These are phyloP conservation scores for Lycopodina hypogea DNA, from an alignment of 37 sponge, comb jelly and placozoan genomes.

Conservation along the genomic window DNA sequence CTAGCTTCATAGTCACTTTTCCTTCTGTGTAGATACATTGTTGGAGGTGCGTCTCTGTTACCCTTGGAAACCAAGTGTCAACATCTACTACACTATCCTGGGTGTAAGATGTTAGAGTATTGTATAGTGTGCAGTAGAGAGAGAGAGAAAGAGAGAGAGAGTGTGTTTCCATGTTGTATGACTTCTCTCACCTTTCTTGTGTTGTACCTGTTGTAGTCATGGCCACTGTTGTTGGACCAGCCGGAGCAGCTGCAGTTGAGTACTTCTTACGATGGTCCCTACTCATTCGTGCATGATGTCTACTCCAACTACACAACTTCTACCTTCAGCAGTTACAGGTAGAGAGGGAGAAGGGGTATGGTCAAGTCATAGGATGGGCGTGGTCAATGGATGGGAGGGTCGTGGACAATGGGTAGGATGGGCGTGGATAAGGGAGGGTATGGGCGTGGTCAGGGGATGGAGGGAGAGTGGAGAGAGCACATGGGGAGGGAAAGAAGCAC, in stretches of 20 bases:
- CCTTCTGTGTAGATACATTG: constrained; percentile 7
- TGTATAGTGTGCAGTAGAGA: background rate
- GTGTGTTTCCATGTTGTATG: background rate
- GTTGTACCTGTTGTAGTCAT: too few relatives aligned
- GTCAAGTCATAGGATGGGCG: too few relatives aligned
- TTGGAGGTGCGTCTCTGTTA: constrained; percentile 52
- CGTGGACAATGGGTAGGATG: background rate
- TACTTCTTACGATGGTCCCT: constrained; percentile 53
- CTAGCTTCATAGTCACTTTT: background rate
- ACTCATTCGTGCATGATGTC: constrained; percentile 55
- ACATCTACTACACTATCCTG: constrained; percentile 55
- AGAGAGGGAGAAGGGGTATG: too few relatives aligned
- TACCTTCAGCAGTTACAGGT: constrained; percentile 41
- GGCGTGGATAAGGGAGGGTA: background rate
- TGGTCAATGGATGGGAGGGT: background rate
- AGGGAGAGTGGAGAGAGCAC: too few relatives aligned
- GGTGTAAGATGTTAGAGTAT: constrained; percentile 36
- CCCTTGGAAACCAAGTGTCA: constrained; percentile 65
- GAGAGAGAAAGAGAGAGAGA: background rate
- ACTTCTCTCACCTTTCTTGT: too few relatives aligned
- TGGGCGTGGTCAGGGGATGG: background rate
- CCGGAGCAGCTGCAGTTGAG: constrained; percentile 7
- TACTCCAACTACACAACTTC: constrained; percentile 18
- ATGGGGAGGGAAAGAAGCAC: too few relatives aligned
- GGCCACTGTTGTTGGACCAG: constrained; percentile 24